These are phyloP conservation scores for Meloidogyne floridensis DNA, from an alignment of 1,140 invertebrate species.

Conservation along the genomic window DNA sequence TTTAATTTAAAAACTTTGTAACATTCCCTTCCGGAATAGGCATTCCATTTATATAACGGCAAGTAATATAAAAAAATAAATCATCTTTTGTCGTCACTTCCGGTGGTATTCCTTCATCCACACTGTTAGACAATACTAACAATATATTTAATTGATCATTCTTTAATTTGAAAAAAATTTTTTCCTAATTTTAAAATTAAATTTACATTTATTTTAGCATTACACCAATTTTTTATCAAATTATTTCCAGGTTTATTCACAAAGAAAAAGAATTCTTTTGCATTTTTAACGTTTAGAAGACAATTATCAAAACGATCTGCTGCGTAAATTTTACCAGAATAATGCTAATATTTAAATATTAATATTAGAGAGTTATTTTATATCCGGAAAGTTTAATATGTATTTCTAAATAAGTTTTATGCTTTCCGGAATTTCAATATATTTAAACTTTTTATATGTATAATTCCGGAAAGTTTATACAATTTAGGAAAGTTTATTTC, in stretches of 20 bases:
- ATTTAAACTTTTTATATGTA: no score
- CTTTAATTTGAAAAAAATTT: slow-evolving; percentile 25
- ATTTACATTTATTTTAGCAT: slow-evolving; percentile 51
- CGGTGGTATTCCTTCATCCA: slow-evolving; percentile 42
- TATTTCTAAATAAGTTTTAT: no score
- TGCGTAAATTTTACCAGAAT: slow-evolving; percentile 53
- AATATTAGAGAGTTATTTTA: neutral
- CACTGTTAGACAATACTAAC: slow-evolving; percentile 55
- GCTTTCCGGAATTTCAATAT: no score
- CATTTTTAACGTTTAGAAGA: slow-evolving; percentile 42
- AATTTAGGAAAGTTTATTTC: no score
- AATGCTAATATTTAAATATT: slow-evolving; percentile 37
- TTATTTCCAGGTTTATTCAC: slow-evolving; percentile 43
- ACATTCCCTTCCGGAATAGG: neutral
- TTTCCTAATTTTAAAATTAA: neutral
- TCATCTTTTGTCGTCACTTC: slow-evolving; percentile 59
- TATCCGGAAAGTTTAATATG: no score
- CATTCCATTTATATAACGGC: slow-evolving; percentile 39
- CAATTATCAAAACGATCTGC: slow-evolving; percentile 54
- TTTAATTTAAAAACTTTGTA: neutral
- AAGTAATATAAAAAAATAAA: slow-evolving; percentile 54
- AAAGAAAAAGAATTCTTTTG: slow-evolving; percentile 49
- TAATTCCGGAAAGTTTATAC: no score
- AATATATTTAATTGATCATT: slow-evolving; percentile 47
- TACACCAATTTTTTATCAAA: slow-evolving; percentile 46